phyloP scores from a whole-genome alignment of 2,797 vertebrate species.

The Dallia pectoralis region DNA sequence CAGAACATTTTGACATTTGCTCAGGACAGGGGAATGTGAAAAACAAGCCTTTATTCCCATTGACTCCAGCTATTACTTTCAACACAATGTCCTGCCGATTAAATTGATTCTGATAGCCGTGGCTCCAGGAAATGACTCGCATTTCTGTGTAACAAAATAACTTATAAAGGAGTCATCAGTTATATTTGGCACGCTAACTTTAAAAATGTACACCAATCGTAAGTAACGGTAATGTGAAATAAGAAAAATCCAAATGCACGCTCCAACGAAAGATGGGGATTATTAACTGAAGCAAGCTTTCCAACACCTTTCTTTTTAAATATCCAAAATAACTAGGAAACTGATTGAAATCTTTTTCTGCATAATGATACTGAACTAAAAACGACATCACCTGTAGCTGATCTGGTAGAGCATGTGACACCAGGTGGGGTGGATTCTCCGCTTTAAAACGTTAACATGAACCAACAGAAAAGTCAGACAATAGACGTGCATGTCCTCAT shows the following conservation, averaged over 20 bases:
- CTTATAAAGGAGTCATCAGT: slow-evolving; percentile 27
- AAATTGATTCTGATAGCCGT: slow-evolving; percentile 63
- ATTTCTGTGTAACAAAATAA: slow-evolving; percentile 60
- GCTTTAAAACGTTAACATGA: slow-evolving; percentile 40
- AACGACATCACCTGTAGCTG: slow-evolving; percentile 6
- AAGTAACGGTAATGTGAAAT: background rate
- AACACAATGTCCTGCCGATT: slow-evolving; percentile 72
- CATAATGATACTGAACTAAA: slow-evolving; percentile 27
- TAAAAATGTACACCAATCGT: background rate
- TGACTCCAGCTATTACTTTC: slow-evolving; percentile 69
- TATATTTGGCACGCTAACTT: slow-evolving; percentile 18
- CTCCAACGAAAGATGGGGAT: slow-evolving; percentile 27
- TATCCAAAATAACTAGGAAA: slow-evolving; percentile 12
- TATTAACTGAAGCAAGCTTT: slow-evolving; percentile 41
- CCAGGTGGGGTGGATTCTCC: slow-evolving; percentile 6
- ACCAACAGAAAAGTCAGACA: slow-evolving; percentile 38
- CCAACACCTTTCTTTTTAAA: slow-evolving; percentile 24
- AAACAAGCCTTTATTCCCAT: slow-evolving; percentile 48
- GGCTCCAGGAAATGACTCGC: slow-evolving; percentile 56
- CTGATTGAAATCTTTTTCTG: slow-evolving; percentile 6
- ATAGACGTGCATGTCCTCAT: slow-evolving; percentile 56
- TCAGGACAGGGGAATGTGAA: slow-evolving; percentile 37
- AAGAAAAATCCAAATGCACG: background rate
- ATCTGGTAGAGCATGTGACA: no score
- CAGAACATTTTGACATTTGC: slow-evolving; percentile 34